Evolutionary conservation across 2,113 vertebrate genomes (phyloP), one percentile per base, ranked within the genome.

Genomic region (Eupsittula cactorum): DNA sequence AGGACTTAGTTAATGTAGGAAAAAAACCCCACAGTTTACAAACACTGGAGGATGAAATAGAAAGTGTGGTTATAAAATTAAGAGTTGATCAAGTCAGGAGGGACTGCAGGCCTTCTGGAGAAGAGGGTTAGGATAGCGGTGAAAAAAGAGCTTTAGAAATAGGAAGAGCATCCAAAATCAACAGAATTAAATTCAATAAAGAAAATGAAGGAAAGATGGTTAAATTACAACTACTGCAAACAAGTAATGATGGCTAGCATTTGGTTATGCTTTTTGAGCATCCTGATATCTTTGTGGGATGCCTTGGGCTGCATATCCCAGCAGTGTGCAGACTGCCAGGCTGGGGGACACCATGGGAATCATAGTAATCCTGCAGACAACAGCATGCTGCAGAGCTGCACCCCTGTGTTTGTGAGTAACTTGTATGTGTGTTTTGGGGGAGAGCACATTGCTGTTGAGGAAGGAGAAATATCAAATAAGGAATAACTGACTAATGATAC

Each of bases 41-140:
- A 96, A 94, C 83, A 95, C 62, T 78, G 73, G 67, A 94, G 73
- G 70, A 91, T 79, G 63, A 76, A 94, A 82, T 87, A 86, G 62
- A 90, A 68, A 67, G 60, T 23, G 9, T 35, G 50, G 50, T 81
- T 89, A 55, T 73, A 89, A 95, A 82, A 91, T n/a, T 28, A 33
- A 42, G 83, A 62, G 65, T 15, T 86, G 62, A 80, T 79, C 47
- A 92, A 74, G 42, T 69, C 2, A 4, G 29, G 77, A 76, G 41
- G 29, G 44, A 64, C 59, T 49, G 88, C 75, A 52, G 65, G 75
- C 77, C 77, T 79, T 69, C 81, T 92, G 70, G 64, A 91, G 74
- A 63, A 73, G 37, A 60, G 47, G 39, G 13, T 65, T 68, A 89
- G 89, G 62, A 21, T 46, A 89, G 64, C 35, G 71, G 55, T 47